A percentile compares a stretch with the other conserved stretches of the same genome.
phyloP scores from a whole-genome alignment of 2,888 invertebrate genomes.

The Tenodera sinensis region DNA sequence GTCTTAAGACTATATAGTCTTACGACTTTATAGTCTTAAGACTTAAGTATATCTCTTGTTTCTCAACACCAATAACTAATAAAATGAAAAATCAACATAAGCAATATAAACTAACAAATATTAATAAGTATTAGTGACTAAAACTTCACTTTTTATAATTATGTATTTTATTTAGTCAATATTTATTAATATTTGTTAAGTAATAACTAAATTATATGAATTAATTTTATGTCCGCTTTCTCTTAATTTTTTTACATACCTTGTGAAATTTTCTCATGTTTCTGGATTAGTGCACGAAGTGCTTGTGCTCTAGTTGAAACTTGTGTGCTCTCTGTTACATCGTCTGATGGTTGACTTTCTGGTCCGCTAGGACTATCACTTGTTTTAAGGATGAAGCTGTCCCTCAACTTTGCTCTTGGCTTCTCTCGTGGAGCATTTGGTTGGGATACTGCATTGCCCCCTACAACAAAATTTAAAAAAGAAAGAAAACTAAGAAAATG shows the following conservation, averaged over 20 bases:
- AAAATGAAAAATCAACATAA: too few species aligned
- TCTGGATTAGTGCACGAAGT: constrained; percentile 38
- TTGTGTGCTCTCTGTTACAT: constrained; percentile 19
- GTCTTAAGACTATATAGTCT: too few species aligned
- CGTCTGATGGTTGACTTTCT: constrained; percentile 11
- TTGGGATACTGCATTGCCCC: constrained; percentile 26
- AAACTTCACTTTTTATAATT: too few species aligned
- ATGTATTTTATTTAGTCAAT: too few species aligned
- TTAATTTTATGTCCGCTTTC: not conserved
- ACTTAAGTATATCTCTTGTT: too few species aligned
- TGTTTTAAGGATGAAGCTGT: constrained; percentile 37
- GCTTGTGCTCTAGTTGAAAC: constrained; percentile 31
- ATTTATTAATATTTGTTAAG: too few species aligned
- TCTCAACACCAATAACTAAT: too few species aligned
- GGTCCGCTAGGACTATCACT: constrained; percentile 7
- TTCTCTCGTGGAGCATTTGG: constrained; percentile 34
- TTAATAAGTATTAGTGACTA: too few species aligned
- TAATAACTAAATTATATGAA: not conserved
- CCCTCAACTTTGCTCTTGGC: constrained; percentile 38
- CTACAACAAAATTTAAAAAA: not conserved
- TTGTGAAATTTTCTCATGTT: constrained; percentile 37
- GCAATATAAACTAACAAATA: too few species aligned
- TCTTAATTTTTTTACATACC: constrained; percentile 10
- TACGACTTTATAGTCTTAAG: too few species aligned
- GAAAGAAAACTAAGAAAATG: not conserved